These are phyloP conservation scores for Sipunculus nudus DNA, from an alignment of 2,888 invertebrate species.

Conservation along the genomic window DNA sequence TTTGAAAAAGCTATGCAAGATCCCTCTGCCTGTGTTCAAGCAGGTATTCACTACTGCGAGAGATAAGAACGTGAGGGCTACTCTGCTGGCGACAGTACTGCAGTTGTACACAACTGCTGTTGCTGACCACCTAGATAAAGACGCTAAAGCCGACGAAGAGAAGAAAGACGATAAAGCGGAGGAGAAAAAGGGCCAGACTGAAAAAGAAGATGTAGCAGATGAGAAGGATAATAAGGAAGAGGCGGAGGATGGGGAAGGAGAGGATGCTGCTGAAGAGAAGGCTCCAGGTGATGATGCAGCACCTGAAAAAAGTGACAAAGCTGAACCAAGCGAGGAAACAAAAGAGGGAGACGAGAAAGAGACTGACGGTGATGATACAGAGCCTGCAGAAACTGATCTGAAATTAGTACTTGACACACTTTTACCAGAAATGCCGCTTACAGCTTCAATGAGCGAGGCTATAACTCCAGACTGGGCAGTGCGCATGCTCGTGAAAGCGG, in stretches of 20 bases:
- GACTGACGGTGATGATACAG: background rate
- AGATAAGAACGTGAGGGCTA: slow-evolving; percentile 47
- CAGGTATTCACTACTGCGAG: slow-evolving; percentile 48
- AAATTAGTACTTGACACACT: slow-evolving; percentile 51
- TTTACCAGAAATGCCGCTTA: slow-evolving; percentile 51
- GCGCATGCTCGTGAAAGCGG: slow-evolving; percentile 15
- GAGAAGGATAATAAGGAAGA: no score
- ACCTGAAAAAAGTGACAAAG: no score
- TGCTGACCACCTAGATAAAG: background rate
- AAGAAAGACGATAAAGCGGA: slow-evolving; percentile 1
- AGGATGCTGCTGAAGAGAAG: no score
- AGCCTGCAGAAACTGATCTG: slow-evolving; percentile 29
- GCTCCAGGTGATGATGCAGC: no score
- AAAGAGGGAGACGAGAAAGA: slow-evolving; percentile 1
- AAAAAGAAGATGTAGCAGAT: no score
- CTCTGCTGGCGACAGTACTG: slow-evolving; percentile 44
- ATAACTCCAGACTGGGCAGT: slow-evolving; percentile 27
- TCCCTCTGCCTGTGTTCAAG: slow-evolving; percentile 55
- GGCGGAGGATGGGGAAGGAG: no score
- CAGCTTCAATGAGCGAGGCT: slow-evolving; percentile 29
- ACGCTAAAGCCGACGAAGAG: background rate
- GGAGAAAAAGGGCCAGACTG: slow-evolving; percentile 12
- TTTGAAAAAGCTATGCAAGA: slow-evolving; percentile 37
- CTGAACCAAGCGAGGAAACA: no score
- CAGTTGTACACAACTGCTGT: slow-evolving; percentile 28